Base-by-base conservation (phyloP, 1,140 invertebrate species). In the Oreohelix idahoensis region DNA sequence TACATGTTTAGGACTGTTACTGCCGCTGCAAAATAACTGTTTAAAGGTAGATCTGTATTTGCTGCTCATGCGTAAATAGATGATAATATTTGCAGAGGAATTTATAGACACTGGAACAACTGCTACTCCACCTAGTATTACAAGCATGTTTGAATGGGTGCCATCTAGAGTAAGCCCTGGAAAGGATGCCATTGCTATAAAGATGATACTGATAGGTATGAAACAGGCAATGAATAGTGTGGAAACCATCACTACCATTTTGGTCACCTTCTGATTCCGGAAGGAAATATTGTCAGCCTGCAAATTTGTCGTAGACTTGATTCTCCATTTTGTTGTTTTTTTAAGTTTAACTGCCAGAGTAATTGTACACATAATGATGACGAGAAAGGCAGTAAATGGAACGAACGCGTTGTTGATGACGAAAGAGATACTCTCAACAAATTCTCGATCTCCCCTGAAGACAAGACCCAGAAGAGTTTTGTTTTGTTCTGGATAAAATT, bases 381-480 rank as follows among this genome's bases (percentile, higher is more conserved):
- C 53, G 20, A 58, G 5, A 20, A 58, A 58, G 53, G 53, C 10
- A 58, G 10, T 23, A 20, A 58, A n/a, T 58, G 53, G 53, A 58
- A 58, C 20, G 23, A 58, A 20, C 5, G 20, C 53, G 20, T 58
- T 58, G 53, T 58, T 58, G 4, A 58, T 20, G 4, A 58, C 10
- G 20, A 15, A 58, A 58, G 53, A 58, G 23, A 58, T 23, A 11
- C 20, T 10, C 10, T 15, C 53, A 15, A 58, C 53, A 58, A 15
- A 15, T 23, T 75, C 73, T n/a, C 73, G 73, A n/a, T 75, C n/a
- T 10, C 13, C 13, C 4, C 8, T 75, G 39, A 42, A 75, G 39
- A 75, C 23, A 5, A 75, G 73, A 8, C 73, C 73, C 15, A 75
- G 4, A 15, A 75, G 38, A 23, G 73, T 75, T 75, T 75, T 75